Evolutionary conservation across 2,888 invertebrate species (phyloP), one percentile per base, ranked within the genome.

Genomic region (Zeuzera pyrina): DNA sequence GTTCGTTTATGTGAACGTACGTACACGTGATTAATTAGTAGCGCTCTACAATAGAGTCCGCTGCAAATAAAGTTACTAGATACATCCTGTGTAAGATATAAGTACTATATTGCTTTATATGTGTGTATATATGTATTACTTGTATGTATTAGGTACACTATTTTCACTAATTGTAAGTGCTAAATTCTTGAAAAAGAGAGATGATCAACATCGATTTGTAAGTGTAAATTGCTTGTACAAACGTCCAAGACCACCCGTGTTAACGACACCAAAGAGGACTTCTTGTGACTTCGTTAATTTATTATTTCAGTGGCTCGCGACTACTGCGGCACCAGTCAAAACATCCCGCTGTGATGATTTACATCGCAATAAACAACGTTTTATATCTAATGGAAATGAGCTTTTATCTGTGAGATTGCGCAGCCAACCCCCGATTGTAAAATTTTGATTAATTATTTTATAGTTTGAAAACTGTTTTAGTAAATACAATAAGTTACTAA

Each of bases 311-410:
- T 64, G 62, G 74, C 66, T 39, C 62, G 47, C 47, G 54, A 53
- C 60, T 60, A 62, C 55, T 19, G 14, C 28, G 50, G 54, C 35
- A 34, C 41, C 59, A 74, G 79, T 79, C 83, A 81, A 73, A 81
- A 81, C 83, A 81, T 73, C 74, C 78, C 74, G 66, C 64, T 42
- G 38, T 45, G 49, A 77, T 83, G 83, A 83, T 83, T 83, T 81
- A 83, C 57, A 57, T 50, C 61, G 76, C 62, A 64, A 74, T 81
- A 79, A 79, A 83, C 67, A 56, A 48, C 57, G 67, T 68, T 79
- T 78, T 79, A 81, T 76, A 74, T 71, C 67, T 65, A 71, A 67
- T 76, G 74, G 76, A 77, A 76, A 77, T 78, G 68, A 66, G 71
- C 70, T 73, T 78, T 72, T 74, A 74, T 69, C 54, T 57, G 49